Base-by-base conservation (phyloP, 2,113 vertebrate genomes). In the Myxocyprinus asiaticus region DNA sequence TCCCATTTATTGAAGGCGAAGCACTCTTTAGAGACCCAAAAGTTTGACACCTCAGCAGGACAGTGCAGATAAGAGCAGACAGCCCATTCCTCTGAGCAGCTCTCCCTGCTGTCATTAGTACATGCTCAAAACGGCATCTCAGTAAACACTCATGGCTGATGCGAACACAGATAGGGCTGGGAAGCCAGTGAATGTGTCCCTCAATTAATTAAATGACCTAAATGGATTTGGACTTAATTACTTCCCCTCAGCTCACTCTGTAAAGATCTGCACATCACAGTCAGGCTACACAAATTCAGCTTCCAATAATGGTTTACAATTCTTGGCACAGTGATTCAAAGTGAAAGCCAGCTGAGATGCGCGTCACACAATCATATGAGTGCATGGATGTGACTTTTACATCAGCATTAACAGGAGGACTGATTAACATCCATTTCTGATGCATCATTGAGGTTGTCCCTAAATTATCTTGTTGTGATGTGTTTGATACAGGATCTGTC, bases 131-230 rank as follows among this genome's bases (percentile, higher is more conserved):
- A 62, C 59, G 74, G 56, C 72, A 68, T 50, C 67, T 80, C 82
- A 59, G 69, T 77, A 59, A 64, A 67, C 74, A 66, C 69, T 78
- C 79, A 70, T 70, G 79, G 70, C 79, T 45, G 84, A 81, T 82
- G 67, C 66, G 78, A 68, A 63, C 80, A 67, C 68, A 64, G 79
- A 82, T 79, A 69, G 70, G 61, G 43, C 78, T 67, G 67, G 61
- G 62, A 76, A 85, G 70, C 72, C 78, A 76, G 79, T 81, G 79
- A 78, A 80, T 68, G 68, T 76, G 80, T 81, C 76, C 76, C 82
- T 77, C 68, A 75, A 63, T 83, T 83, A 72, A 85, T 87, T 84
- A 81, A 82, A 81, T 81, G 78, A 82, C 84, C 80, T 80, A 76
- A 79, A 80, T 83, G 82, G 64, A 80, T 85, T 78, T 78, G 73